Percentiles rank a stretch among this genome's conserved stretches.
Evolutionary conservation across 1,140 invertebrate genomes (phyloP).

Genomic region (Pissodes strobi): DNA sequence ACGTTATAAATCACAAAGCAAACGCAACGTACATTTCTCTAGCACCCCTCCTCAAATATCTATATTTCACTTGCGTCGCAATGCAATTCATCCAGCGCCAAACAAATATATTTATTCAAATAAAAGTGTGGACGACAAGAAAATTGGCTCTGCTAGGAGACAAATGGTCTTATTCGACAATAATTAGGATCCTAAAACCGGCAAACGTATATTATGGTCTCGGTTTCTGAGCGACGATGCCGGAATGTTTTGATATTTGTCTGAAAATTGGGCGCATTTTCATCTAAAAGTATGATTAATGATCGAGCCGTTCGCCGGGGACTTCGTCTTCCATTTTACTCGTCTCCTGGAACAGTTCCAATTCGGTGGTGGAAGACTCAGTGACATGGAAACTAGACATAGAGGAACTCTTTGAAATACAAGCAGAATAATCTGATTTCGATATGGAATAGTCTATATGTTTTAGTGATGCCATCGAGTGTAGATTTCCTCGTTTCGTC

Average conservation of each 20-base stretch:
- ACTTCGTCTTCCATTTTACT: neutral
- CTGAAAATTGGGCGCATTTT: neutral
- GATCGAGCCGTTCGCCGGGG: neutral
- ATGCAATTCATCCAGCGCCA: too few species aligned
- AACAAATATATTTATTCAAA: neutral
- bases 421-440: too few species aligned
- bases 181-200: neutral
- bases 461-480: too few species aligned
- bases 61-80: too few species aligned
- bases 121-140: neutral
- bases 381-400: neutral
- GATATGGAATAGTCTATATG: too few species aligned
- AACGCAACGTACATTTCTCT: too few species aligned
- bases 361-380: neutral
- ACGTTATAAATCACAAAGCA: too few species aligned
- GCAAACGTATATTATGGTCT: too few species aligned
- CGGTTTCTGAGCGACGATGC: too few species aligned
- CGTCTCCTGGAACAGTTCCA: neutral
- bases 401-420: too few species aligned
- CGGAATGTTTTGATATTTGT: neutral
- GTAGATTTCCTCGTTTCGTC: too few species aligned
- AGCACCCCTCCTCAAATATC: too few species aligned
- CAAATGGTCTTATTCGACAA: neutral
- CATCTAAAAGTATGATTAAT: neutral
- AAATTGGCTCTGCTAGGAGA: neutral